These are phyloP conservation scores for Orussus abietinus DNA, from an alignment of 1,140 invertebrate genomes.

Conservation along the genomic window DNA sequence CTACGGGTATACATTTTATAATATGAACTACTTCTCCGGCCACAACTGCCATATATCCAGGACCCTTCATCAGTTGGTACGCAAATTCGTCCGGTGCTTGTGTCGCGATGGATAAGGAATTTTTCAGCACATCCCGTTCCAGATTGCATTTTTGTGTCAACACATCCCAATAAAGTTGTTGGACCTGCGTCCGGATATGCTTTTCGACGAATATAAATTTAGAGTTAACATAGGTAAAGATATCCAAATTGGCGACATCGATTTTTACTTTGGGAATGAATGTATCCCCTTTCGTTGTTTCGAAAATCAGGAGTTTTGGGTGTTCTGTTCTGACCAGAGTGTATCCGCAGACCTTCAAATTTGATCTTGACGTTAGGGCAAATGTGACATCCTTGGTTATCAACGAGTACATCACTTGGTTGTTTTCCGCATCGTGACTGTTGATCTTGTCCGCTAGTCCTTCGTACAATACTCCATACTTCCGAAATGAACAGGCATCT, in stretches of 20 bases:
- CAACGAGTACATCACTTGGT: slow-evolving; percentile 4
- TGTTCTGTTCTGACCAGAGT: slow-evolving; percentile 11
- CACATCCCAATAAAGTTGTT: slow-evolving; percentile 14
- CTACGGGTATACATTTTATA: slow-evolving; percentile 14
- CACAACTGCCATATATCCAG: slow-evolving; percentile 15
- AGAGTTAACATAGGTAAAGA: slow-evolving; percentile 15
- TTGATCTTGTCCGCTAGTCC: slow-evolving; percentile 1
- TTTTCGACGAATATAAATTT: slow-evolving; percentile 17
- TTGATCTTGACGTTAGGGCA: slow-evolving; percentile 1
- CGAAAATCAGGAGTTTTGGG: slow-evolving; percentile 5
- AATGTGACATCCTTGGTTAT: slow-evolving; percentile 8
- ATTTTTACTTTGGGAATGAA: neutral
- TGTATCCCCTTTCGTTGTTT: neutral
- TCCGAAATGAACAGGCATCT: slow-evolving; percentile 8
- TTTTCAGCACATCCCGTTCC: slow-evolving; percentile 10
- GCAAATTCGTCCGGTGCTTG: slow-evolving; percentile 17
- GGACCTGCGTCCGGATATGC: slow-evolving; percentile 13
- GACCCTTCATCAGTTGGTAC: slow-evolving; percentile 17
- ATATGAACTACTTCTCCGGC: slow-evolving; percentile 17
- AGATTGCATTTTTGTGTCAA: slow-evolving; percentile 12
- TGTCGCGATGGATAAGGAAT: slow-evolving; percentile 8
- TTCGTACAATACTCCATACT: slow-evolving; percentile 2
- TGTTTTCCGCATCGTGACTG: neutral
- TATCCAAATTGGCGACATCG: slow-evolving; percentile 3
- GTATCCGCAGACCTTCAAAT: slow-evolving; percentile 5